Base-by-base conservation (phyloP, 2,888 invertebrate genomes). In the Trisateles emortualis region DNA sequence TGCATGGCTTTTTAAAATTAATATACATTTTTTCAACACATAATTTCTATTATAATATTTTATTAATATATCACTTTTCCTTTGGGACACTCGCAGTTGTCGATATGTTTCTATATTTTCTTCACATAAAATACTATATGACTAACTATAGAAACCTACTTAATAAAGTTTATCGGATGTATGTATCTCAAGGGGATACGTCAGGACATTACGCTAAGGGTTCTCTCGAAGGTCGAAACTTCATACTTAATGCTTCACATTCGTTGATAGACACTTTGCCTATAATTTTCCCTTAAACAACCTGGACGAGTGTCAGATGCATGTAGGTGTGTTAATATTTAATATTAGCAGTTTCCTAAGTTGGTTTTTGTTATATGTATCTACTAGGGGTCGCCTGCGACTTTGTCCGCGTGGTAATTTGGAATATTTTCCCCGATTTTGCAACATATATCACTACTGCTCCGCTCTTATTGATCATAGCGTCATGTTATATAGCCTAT, bases 151-250 rank as follows among this genome's bases (percentile, higher is more conserved):
- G 52, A 52, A n/a, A n/a, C n/a, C n/a, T 72, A 55, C 30, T 57
- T 54, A 72, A 72, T 76, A 79, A 79, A 79, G 66, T 79, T 78
- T 67, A 68, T 62, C 52, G 72, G 62, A 70, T 64, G 59, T 67
- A 64, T 76, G 72, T 72, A 52, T 54, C 81, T 74, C 79, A 50
- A 38, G 77, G 73, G 82, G 66, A 76, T 71, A 73, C 75, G 79
- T 76, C 70, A 77, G 76, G 77, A 76, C 71, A 75, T 74, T 80
- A 79, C 76, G 76, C 70, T 62, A 63, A 72, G 73, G 83, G 81
- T 78, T 77, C 60, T 81, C 85, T 83, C 85, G 59, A 50, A 68
- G 79, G 83, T 71, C 72, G 55, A 71, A 84, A 85, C 78, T 86
- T 82, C 70, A 72, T 70, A 71, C 73, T 79, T 77, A 77, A 77